phyloP scores from a whole-genome alignment of 2,888 invertebrate genomes.

The Callyntrura guangdongensis region DNA sequence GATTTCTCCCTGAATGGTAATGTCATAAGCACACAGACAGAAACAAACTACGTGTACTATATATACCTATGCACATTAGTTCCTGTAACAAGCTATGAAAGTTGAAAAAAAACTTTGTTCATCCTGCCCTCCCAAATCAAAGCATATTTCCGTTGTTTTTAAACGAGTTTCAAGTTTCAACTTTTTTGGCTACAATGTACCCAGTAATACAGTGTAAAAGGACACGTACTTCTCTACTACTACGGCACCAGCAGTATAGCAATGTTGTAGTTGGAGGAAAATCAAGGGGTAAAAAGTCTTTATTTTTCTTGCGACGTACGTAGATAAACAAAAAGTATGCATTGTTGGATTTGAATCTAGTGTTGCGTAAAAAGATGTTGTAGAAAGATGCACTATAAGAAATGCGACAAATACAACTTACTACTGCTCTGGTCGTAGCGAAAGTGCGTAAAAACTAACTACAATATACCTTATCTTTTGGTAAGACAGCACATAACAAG shows the following conservation, averaged over 20 bases:
- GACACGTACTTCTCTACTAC: neutral
- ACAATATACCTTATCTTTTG: neutral
- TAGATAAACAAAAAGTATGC: conserved; percentile 68
- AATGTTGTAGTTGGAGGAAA: neutral
- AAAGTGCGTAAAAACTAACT: too few relatives aligned
- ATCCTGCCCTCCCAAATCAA: conserved; percentile 56
- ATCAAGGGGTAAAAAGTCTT: conserved; percentile 43
- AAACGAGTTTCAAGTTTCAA: conserved; percentile 68
- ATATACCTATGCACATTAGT: neutral
- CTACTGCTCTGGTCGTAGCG: neutral
- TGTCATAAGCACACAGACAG: conserved; percentile 42
- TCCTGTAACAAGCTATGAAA: conserved; percentile 56
- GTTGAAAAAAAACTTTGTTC: conserved; percentile 54
- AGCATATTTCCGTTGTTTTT: conserved; percentile 73
- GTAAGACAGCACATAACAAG: too few relatives aligned
- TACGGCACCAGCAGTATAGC: neutral
- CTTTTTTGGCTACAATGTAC: conserved; percentile 14
- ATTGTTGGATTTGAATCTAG: conserved; percentile 32
- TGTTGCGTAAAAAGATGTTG: conserved; percentile 39
- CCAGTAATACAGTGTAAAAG: conserved; percentile 44
- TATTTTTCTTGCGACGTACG: conserved; percentile 50
- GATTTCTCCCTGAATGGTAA: conserved; percentile 64
- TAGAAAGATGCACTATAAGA: neutral
- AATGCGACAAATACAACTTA: neutral
- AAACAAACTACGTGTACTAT: neutral